Percentiles rank a stretch among this genome's conserved stretches.
phyloP scores from a whole-genome alignment of 2,888 invertebrate species.

The Eristalis tenax region DNA sequence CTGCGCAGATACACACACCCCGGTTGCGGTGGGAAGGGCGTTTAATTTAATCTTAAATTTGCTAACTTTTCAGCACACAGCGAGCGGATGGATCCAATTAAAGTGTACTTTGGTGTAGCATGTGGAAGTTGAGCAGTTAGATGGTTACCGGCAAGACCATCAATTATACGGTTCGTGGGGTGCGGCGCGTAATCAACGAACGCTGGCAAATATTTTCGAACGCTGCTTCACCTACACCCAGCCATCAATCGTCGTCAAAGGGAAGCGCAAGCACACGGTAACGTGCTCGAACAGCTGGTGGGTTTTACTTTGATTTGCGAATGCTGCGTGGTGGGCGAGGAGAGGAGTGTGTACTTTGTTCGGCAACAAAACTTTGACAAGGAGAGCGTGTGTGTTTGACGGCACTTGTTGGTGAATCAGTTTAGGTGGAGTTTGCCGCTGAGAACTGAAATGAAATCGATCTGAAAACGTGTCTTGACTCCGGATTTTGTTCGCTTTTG shows the following conservation, averaged over 20 bases:
- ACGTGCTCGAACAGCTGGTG: not conserved
- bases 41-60: not conserved
- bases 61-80: not conserved
- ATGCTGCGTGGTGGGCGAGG: no score
- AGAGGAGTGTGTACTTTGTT: no score
- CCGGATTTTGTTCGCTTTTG: no score
- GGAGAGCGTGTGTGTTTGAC: no score
- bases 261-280: not conserved
- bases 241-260: not conserved
- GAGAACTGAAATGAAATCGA: no score
- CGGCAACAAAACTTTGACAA: no score
- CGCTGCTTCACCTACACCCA: not conserved
- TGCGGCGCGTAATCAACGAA: not conserved
- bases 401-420: no score
- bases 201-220: not conserved
- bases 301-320: not conserved
- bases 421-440: no score
- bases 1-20: not conserved
- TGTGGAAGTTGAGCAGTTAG: slow-evolving; percentile 1
- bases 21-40: not conserved
- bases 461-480: no score
- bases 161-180: not conserved
- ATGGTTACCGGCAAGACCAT: not conserved
- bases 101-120: not conserved
- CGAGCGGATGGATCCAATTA: not conserved